phyloP scores from a whole-genome alignment of 2,888 invertebrate species.

The Heliconius charithonia region DNA sequence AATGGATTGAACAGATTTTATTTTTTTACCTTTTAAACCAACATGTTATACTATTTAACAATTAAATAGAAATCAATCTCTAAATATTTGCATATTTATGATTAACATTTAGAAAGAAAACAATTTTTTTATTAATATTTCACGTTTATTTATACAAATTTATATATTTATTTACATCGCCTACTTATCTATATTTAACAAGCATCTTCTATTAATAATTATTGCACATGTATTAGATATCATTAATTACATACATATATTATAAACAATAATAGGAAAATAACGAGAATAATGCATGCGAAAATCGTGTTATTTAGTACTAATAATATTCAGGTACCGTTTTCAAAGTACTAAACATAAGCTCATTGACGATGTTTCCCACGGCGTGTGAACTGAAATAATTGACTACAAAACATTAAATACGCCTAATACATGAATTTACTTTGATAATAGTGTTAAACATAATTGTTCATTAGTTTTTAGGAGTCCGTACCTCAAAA shows the following conservation, averaged over 20 bases:
- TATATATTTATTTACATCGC: neutral
- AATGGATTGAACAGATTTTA: no score
- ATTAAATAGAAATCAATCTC: no score
- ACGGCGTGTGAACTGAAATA: constrained; percentile 17
- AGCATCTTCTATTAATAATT: neutral
- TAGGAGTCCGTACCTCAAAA: no score
- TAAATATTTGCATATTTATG: neutral
- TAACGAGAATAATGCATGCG: neutral
- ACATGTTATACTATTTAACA: no score
- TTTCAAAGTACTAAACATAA: constrained; percentile 11
- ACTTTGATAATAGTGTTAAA: neutral
- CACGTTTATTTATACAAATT: neutral
- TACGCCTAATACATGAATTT: constrained; percentile 1
- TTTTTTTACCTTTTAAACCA: no score
- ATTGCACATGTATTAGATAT: neutral
- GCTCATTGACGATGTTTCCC: constrained; percentile 1
- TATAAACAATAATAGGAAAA: neutral
- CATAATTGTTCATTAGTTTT: no score
- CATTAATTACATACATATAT: neutral
- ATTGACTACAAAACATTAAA: constrained; percentile 11
- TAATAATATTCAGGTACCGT: neutral
- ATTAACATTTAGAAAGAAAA: neutral
- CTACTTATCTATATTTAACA: no score
- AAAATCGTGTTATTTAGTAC: constrained; percentile 4
- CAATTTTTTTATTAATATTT: neutral